Conservation (phyloP, 2,113 vertebrate species). For the Ibidorhyncha struthersii region DNA sequence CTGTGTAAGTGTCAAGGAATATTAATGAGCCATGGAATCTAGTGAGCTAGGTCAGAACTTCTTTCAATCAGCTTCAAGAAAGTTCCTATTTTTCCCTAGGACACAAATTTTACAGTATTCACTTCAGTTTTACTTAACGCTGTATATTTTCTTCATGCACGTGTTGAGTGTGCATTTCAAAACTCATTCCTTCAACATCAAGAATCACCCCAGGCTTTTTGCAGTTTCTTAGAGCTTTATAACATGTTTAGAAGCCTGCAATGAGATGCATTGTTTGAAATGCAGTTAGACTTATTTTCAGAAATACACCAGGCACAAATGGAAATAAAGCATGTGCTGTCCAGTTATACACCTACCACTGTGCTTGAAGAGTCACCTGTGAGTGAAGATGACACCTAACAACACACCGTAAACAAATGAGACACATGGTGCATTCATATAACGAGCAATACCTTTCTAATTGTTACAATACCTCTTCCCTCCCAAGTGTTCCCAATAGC, state of each 20-base stretch:
- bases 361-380: not conserved
- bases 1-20: not conserved
- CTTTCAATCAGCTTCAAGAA: not conserved
- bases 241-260: not conserved
- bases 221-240: not conserved
- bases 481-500: not conserved
- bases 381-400: not conserved
- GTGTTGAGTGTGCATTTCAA: not conserved
- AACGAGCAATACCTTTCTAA: not conserved
- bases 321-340: not conserved
- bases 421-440: not conserved
- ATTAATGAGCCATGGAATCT: not conserved
- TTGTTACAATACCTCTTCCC: not conserved
- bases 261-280: not conserved
- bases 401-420: not conserved
- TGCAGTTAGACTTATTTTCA: not conserved
- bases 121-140: not conserved
- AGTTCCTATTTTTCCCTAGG: not conserved
- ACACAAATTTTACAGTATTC: not conserved
- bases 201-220: not conserved
- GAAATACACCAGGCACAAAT: not conserved
- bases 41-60: not conserved
- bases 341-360: not conserved
- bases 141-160: not conserved
- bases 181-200: not conserved